Conservation (phyloP, 1,140 invertebrate genomes). For the Adelges cooleyi region DNA sequence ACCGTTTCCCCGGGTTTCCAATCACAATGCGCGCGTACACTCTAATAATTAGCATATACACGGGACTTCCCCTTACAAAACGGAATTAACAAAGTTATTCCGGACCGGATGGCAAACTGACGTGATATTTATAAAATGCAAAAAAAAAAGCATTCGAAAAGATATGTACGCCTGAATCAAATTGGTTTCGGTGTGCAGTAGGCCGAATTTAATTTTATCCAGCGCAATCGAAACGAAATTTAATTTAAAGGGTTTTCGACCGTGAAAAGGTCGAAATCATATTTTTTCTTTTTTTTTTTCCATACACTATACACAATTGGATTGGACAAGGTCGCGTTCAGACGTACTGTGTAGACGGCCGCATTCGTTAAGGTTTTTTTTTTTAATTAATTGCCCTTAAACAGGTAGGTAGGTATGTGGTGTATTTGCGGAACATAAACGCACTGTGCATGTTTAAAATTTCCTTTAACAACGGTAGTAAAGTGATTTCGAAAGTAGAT, state of each 20-base stretch:
- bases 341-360: no score
- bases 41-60: constrained; percentile 20
- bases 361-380: no score
- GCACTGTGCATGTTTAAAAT: no score
- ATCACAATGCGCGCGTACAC: background rate
- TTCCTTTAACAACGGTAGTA: no score
- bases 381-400: no score
- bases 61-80: background rate
- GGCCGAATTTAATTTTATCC: constrained; percentile 18
- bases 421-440: no score
- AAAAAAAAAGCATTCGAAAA: background rate
- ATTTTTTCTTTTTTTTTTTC: no score
- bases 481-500: no score
- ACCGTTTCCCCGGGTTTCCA: constrained; percentile 5
- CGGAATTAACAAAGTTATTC: constrained; percentile 16
- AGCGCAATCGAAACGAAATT: constrained; percentile 1
- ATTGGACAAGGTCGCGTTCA: no score
- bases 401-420: no score
- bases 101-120: constrained; percentile 7
- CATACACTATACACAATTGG: no score
- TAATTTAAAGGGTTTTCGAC: constrained; percentile 22
- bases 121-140: constrained; percentile 21
- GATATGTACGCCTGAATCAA: constrained; percentile 10
- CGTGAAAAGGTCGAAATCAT: constrained; percentile 21
- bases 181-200: background rate